A percentile compares a stretch with the other conserved stretches of the same genome.
Evolutionary conservation across 2,113 vertebrate species (phyloP).

Genomic region (Tyto alba): DNA sequence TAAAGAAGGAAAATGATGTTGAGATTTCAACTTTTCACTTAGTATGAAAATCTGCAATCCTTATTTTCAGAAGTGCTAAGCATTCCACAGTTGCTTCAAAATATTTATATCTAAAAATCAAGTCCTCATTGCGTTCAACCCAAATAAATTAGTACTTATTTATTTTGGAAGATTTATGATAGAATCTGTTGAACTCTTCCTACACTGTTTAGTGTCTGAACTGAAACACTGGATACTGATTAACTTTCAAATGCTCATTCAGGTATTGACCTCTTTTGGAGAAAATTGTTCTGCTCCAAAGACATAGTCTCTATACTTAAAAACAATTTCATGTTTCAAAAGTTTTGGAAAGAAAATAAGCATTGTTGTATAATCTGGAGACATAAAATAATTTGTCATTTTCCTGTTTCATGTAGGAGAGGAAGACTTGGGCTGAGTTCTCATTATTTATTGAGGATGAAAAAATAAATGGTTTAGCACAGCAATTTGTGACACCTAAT

Average conservation of each 20-base stretch:
- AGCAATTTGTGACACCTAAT: conserved; percentile 24
- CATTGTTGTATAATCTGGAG: neutral
- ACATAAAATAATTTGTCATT: neutral
- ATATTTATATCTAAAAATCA: neutral
- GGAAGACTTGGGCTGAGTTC: neutral
- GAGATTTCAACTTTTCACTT: neutral
- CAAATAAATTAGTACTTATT: neutral
- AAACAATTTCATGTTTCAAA: neutral
- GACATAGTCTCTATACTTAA: neutral
- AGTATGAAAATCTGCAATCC: neutral
- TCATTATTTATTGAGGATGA: neutral
- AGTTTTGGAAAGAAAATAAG: neutral
- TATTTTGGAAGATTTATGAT: neutral
- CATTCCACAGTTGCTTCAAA: neutral
- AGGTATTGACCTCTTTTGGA: neutral
- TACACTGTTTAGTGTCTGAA: neutral
- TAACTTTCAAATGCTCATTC: neutral
- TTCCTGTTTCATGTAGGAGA: neutral
- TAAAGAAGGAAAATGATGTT: neutral
- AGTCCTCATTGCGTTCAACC: neutral
- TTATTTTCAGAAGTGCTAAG: neutral
- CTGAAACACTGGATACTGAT: neutral
- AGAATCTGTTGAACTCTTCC: neutral
- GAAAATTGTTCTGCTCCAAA: neutral
- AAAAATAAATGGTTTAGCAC: neutral